Percentiles rank a stretch among this genome's conserved stretches.
Conservation (phyloP, 2,888 invertebrate genomes). For the Temnothorax rugatulus region DNA sequence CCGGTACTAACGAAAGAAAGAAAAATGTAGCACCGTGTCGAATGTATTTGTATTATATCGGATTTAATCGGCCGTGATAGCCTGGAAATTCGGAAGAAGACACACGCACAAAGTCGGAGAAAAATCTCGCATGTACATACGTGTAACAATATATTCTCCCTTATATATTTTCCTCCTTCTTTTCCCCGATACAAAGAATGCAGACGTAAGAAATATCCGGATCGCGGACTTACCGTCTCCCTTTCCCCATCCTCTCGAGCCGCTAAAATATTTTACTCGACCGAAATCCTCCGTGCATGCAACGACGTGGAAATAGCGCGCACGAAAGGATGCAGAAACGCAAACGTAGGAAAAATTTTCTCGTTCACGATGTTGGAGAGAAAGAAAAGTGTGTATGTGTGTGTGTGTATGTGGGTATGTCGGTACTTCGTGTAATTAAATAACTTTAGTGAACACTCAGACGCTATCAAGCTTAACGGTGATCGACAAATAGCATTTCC, state of each 20-base stretch:
- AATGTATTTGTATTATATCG: slow-evolving; percentile 4
- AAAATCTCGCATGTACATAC: neutral
- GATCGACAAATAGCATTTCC: slow-evolving; percentile 16
- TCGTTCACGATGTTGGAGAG: neutral
- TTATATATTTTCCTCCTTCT: neutral
- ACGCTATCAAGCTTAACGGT: neutral
- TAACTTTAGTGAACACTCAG: neutral
- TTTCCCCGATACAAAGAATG: slow-evolving; percentile 17
- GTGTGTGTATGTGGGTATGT: neutral
- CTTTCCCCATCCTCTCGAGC: neutral
- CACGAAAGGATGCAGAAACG: slow-evolving; percentile 15
- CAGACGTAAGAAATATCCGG: slow-evolving; percentile 46
- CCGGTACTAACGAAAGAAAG: neutral
- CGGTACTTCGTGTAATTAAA: neutral
- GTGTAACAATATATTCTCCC: slow-evolving; percentile 1
- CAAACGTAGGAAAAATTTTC: neutral
- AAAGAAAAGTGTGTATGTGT: too few species aligned
- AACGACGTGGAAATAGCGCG: slow-evolving; percentile 32
- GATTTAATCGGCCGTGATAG: slow-evolving; percentile 35
- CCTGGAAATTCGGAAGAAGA: slow-evolving; percentile 4
- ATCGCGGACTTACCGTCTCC: slow-evolving; percentile 21
- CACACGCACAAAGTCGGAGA: slow-evolving; percentile 17
- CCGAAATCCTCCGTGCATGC: slow-evolving; percentile 15
- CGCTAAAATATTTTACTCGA: slow-evolving; percentile 40
- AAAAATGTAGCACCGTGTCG: neutral